Evolutionary conservation across 2,888 invertebrate genomes (phyloP).

Genomic region (Eupithecia tripunctaria): DNA sequence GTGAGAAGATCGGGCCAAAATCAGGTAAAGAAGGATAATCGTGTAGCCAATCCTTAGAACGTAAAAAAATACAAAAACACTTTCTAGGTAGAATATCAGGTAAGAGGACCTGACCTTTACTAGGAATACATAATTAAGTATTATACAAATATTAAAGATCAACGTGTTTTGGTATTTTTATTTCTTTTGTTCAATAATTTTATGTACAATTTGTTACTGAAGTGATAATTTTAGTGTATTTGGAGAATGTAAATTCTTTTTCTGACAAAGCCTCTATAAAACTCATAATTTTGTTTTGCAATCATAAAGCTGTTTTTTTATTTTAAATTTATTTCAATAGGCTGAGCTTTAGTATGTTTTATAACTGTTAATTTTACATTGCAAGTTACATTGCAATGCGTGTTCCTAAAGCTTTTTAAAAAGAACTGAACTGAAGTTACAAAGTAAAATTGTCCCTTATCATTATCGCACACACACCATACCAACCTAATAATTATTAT

Average conservation of each 20-base stretch:
- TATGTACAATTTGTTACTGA: neutral
- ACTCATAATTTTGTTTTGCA: too few species aligned
- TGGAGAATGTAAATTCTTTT: too few species aligned
- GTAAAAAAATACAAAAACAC: constrained; percentile 24
- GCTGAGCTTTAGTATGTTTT: too few species aligned
- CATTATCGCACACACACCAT: neutral
- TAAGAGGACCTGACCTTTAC: neutral
- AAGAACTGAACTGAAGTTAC: too few species aligned
- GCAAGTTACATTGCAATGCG: too few species aligned
- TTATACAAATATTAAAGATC: neutral
- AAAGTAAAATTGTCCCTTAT: neutral
- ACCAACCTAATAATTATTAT: neutral
- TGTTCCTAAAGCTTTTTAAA: too few species aligned
- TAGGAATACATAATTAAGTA: too few species aligned
- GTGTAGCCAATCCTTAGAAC: neutral
- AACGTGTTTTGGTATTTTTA: neutral
- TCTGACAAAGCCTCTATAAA: too few species aligned
- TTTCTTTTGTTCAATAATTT: neutral
- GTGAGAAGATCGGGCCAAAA: neutral
- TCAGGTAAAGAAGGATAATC: constrained; percentile 6
- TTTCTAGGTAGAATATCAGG: neutral
- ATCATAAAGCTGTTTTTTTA: too few species aligned
- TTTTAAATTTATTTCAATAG: too few species aligned
- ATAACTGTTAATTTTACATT: too few species aligned
- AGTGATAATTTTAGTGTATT: neutral